These are phyloP conservation scores for Equus quagga DNA, from an alignment of 2,113 vertebrate species.

Conservation along the genomic window DNA sequence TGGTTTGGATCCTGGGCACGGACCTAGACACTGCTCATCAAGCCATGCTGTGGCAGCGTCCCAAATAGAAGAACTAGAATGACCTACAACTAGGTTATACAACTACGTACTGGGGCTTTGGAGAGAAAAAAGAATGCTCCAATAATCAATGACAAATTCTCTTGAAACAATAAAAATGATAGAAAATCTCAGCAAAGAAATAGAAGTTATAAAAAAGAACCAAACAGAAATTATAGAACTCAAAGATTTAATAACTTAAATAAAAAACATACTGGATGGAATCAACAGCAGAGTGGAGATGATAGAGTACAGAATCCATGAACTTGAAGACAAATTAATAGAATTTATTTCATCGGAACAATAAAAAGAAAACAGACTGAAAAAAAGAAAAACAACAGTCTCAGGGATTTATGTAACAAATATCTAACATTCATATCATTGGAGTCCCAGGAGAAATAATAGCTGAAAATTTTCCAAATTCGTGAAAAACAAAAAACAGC, in stretches of 20 bases:
- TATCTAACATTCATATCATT: slow-evolving; percentile 52
- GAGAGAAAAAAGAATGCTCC: slow-evolving; percentile 35
- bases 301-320: slow-evolving; percentile 44
- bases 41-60: too few species aligned
- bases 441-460: slow-evolving; percentile 1
- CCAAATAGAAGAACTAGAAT: too few species aligned
- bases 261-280: slow-evolving; percentile 47
- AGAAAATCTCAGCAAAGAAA: slow-evolving; percentile 59
- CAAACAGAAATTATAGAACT: slow-evolving; percentile 58
- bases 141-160: slow-evolving; percentile 60
- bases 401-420: slow-evolving; percentile 56
- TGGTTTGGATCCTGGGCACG: too few species aligned
- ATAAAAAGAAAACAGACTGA: slow-evolving; percentile 58
- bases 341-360: slow-evolving; percentile 61
- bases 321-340: slow-evolving; percentile 68
- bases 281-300: slow-evolving; percentile 46
- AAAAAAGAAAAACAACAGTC: neutral
- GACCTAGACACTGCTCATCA: too few species aligned
- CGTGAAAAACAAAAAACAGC: slow-evolving; percentile 15
- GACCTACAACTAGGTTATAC: too few species aligned
- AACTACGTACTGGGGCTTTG: too few species aligned
- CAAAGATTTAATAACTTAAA: slow-evolving; percentile 64
- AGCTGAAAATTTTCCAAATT: slow-evolving; percentile 14
- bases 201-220: slow-evolving; percentile 51
- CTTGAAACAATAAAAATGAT: slow-evolving; percentile 57